A percentile compares a stretch with the other conserved stretches of the same genome.
These are phyloP conservation scores for Pitangus sulphuratus DNA, from an alignment of 2,797 vertebrate genomes.

Conservation along the genomic window DNA sequence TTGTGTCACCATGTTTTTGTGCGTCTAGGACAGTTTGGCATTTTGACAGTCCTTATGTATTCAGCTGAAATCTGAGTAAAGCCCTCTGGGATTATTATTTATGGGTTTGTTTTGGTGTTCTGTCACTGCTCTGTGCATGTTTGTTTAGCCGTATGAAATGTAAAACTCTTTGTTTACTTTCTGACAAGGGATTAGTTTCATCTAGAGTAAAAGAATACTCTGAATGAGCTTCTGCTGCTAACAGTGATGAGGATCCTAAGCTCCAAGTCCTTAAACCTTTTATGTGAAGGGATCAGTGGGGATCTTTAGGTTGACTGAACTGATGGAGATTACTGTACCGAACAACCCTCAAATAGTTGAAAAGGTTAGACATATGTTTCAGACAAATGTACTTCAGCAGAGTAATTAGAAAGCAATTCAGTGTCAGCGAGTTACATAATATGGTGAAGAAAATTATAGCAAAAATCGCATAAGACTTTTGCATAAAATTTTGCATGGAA, in stretches of 20 bases:
- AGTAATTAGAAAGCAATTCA: background rate
- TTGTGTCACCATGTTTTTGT: background rate
- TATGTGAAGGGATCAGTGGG: slow-evolving; percentile 18
- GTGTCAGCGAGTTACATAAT: background rate
- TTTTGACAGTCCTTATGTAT: background rate
- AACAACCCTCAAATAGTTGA: background rate
- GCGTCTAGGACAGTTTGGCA: background rate
- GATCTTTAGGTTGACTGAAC: slow-evolving; percentile 18
- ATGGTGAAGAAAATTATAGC: background rate
- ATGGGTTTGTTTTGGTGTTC: background rate
- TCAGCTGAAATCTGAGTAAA: background rate
- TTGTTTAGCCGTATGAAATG: background rate
- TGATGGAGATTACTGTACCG: background rate
- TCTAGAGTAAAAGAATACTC: background rate
- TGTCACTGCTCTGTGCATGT: background rate
- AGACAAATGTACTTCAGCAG: background rate
- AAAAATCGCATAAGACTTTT: background rate
- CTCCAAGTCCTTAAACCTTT: slow-evolving; percentile 40
- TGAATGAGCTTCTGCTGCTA: slow-evolving; percentile 3
- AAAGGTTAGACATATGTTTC: slow-evolving; percentile 14
- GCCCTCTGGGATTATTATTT: background rate
- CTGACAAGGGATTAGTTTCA: slow-evolving; percentile 6
- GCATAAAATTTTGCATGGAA: background rate
- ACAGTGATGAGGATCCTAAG: background rate
- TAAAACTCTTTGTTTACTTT: background rate